Evolutionary conservation across 2,113 vertebrate genomes (phyloP), one percentile per base, ranked within the genome.

Genomic region (Caretta caretta): DNA sequence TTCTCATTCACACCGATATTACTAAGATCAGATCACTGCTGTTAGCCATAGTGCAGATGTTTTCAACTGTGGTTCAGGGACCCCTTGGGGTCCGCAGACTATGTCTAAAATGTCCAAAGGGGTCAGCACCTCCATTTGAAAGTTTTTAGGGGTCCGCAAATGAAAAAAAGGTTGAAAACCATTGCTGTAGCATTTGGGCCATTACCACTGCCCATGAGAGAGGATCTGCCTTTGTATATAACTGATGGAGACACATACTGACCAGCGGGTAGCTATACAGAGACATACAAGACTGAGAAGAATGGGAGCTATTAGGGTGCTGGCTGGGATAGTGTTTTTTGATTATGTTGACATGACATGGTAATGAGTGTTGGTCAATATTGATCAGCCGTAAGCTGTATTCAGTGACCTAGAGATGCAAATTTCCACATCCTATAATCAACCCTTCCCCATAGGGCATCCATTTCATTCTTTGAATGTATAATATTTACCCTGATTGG

Each of bases 181-280:
- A 35, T 17, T n/a, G 49, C 38, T 42, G 54, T 54, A 56, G 25
- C n/a, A 4, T 51, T 81, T 38, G 19, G 84, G 31, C 13, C 0
- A 1, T 17, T 11, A 1, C 0, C 8, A 11, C 12, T 10, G 49
- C 35, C 53, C 42, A 29, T 5, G 3, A 84, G 20, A 54, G n/a
- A 86, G 81, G 83, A 27, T 8, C 46, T 16, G 69, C 72, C 85
- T 53, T 79, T 79, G 72, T 75, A 57, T 79, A 79, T 78, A 91
- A 16, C n/a, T 10, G 86, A 59, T 49, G 81, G 72, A n/a, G 83
- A 7, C 0, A 5, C 62, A 1, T 5, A 50, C 65, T 56, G 3
- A 46, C 72, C 24, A 0, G 22, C 0, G 0, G 29, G 54, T 4
- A 8, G 65, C 27, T 54, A 27, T 31, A 17, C 6, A 38, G 38